Base-by-base conservation (phyloP, 2,888 invertebrate species). In the Harpalus rubripes region DNA sequence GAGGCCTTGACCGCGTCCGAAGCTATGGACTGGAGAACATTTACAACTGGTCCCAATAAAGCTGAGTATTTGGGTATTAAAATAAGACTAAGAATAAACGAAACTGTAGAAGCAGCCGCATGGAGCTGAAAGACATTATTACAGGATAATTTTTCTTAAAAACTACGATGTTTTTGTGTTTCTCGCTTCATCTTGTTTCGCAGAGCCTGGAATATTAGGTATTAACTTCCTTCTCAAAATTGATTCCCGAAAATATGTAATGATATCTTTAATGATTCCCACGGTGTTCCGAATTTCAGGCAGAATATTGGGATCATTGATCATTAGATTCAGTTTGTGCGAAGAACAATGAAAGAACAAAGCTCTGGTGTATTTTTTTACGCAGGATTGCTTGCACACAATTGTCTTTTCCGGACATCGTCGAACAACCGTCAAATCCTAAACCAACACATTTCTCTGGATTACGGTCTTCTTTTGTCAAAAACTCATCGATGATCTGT, bases 321-420 rank as follows among this genome's bases (percentile, higher is more conserved):
- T 85, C 0, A 88, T 88, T 26, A 89, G 86, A 87, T 89, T 88
- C n/a, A 88, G 86, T 85, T 86, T 87, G 83, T 88, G 88, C 44
- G 80, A 85, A 18, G 88, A 85, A 85, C 88, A 89, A 86, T 89
- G 88, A 85, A 88, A 87, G 86, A 85, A 89, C n/a, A 86, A 72
- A 65, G 87, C 86, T 22, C 85, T 87, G 58, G 86, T 79, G 85
- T 88, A 88, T 81, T 88, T 81, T 88, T 87, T 85, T 88, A 65
- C 86, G 83, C 22, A 89, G 56, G 56, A 88, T 87, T 59, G 85
- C 84, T 86, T 88, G 88, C 56, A 88, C 89, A 12, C 89, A 88
- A 85, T 85, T 85, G 15, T 86, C 86, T 85, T 88, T 87, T 61
- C 88, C 88, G 22, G 88, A 82, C 88, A 89, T 88, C 56, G 88